Percentiles rank a stretch among this genome's conserved stretches.
Evolutionary conservation across 2,797 vertebrate species (phyloP).

Genomic region (Remorina albescens): DNA sequence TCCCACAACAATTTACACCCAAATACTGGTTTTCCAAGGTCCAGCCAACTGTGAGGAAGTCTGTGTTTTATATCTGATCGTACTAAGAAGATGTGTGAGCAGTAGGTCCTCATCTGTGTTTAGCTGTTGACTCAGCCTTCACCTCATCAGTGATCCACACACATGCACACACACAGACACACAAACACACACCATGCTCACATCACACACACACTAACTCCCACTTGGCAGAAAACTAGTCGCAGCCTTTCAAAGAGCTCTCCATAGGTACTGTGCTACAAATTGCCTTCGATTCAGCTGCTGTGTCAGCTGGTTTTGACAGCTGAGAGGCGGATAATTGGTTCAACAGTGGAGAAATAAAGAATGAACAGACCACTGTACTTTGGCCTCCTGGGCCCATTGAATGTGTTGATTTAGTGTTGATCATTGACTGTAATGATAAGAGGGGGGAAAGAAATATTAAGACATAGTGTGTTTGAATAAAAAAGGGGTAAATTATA

Average conservation of each 20-base stretch:
- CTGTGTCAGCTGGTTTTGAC: slow-evolving; percentile 78
- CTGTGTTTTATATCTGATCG: slow-evolving; percentile 41
- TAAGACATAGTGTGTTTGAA: neutral
- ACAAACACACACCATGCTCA: slow-evolving; percentile 20
- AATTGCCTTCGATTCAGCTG: slow-evolving; percentile 76
- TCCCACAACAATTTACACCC: slow-evolving; percentile 4
- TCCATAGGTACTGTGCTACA: slow-evolving; percentile 75
- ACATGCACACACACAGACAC: slow-evolving; percentile 22
- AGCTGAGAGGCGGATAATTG: slow-evolving; percentile 74
- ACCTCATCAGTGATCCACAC: slow-evolving; percentile 50
- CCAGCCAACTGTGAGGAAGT: slow-evolving; percentile 39
- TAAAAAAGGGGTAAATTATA: neutral
- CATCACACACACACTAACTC: slow-evolving; percentile 13
- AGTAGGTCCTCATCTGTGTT: slow-evolving; percentile 60
- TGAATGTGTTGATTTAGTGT: slow-evolving; percentile 35
- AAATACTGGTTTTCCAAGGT: slow-evolving; percentile 35
- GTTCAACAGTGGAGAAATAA: slow-evolving; percentile 74
- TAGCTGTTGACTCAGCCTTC: slow-evolving; percentile 76
- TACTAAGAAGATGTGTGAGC: slow-evolving; percentile 60
- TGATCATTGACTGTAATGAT: slow-evolving; percentile 54
- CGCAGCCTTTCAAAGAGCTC: slow-evolving; percentile 73
- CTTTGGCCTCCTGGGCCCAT: slow-evolving; percentile 45
- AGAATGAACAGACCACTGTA: slow-evolving; percentile 54
- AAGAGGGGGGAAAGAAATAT: neutral
- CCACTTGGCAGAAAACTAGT: slow-evolving; percentile 65